A percentile compares a stretch with the other conserved stretches of the same genome.
Conservation (phyloP, 2,113 vertebrate species). For the Otolemur garnettii region DNA sequence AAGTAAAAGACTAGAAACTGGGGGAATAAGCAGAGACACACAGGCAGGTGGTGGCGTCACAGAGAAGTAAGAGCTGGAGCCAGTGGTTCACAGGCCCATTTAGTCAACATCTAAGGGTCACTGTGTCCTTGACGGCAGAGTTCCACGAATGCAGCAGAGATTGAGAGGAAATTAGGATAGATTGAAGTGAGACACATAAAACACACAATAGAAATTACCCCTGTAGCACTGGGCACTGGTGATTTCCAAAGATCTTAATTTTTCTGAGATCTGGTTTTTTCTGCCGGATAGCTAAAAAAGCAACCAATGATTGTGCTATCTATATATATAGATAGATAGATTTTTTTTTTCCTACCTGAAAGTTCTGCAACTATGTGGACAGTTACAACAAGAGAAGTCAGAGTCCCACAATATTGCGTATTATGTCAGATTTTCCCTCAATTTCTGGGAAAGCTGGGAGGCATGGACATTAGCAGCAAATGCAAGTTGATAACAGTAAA, state of each 20-base stretch:
- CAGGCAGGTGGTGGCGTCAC: accelerated
- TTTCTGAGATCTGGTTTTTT: background rate
- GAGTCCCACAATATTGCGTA: background rate
- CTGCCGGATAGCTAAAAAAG: no score
- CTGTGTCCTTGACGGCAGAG: background rate
- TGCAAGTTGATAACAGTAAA: background rate
- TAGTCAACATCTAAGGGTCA: background rate
- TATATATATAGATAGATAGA: no score
- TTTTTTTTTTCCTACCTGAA: background rate
- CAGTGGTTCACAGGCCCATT: background rate
- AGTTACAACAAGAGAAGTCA: background rate
- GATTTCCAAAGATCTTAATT: background rate
- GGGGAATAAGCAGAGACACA: background rate
- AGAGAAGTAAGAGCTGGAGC: background rate
- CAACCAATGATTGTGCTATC: no score
- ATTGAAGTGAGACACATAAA: background rate
- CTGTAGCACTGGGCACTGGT: background rate
- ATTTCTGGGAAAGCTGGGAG: background rate
- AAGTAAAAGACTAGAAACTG: background rate
- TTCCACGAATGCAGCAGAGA: background rate
- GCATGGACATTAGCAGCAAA: background rate
- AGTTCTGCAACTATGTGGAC: background rate
- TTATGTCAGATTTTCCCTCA: background rate
- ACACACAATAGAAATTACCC: background rate
- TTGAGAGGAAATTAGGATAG: background rate